A percentile compares a stretch with the other conserved stretches of the same genome.
These are phyloP conservation scores for Plagodis dolabraria DNA, from an alignment of 2,888 invertebrate species.

Conservation along the genomic window DNA sequence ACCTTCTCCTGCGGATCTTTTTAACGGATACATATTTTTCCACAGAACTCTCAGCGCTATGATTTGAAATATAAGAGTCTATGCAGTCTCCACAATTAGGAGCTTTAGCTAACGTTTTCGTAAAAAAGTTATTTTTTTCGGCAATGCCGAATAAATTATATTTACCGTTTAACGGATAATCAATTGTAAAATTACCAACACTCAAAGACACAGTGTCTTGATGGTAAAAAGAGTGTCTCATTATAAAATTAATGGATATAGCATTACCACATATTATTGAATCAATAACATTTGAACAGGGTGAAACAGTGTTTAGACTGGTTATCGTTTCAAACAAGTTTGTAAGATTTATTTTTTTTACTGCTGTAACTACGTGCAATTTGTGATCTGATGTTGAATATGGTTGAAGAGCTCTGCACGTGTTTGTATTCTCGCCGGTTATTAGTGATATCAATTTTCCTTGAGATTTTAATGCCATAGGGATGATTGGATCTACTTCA, in stretches of 20 bases:
- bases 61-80: not conserved
- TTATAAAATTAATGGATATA: constrained; percentile 19
- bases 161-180: not conserved
- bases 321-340: constrained; percentile 31
- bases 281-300: constrained; percentile 9
- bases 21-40: constrained; percentile 8
- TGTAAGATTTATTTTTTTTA: constrained; percentile 25
- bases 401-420: constrained; percentile 44
- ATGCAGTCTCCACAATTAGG: not conserved
- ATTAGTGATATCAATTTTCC: not conserved
- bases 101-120: constrained; percentile 1
- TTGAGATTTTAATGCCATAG: not conserved
- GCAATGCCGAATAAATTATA: too few relatives aligned
- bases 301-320: constrained; percentile 3
- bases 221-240: constrained; percentile 16
- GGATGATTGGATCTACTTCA: constrained; percentile 2
- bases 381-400: constrained; percentile 36
- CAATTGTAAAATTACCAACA: constrained; percentile 11
- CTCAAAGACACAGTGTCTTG: constrained; percentile 16
- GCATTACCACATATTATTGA: constrained; percentile 12
- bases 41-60: not conserved
- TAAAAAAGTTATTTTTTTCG: too few relatives aligned
- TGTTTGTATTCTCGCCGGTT: constrained; percentile 9
- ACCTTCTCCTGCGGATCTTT: constrained; percentile 45
- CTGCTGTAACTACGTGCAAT: constrained; percentile 8